These are phyloP conservation scores for Thaleichthys pacificus DNA, from an alignment of 2,797 vertebrate species.

Conservation along the genomic window DNA sequence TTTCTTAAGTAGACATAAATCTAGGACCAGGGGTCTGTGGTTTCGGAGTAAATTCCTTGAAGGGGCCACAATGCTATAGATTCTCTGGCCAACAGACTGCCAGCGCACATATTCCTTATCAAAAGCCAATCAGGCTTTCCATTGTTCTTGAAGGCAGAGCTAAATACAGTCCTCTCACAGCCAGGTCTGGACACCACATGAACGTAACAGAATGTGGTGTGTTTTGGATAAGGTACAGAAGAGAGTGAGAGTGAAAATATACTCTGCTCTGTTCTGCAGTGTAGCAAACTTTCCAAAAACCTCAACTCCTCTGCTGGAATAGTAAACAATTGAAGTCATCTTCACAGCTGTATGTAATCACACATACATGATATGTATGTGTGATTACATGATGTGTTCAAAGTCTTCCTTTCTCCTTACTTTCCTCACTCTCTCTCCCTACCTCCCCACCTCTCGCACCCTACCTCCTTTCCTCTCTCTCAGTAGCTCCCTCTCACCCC, in stretches of 20 bases:
- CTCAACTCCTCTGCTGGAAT: constrained; percentile 2
- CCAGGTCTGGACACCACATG: constrained; percentile 28
- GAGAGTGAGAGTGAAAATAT: constrained; percentile 39
- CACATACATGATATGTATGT: not conserved
- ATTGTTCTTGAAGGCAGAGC: constrained; percentile 47
- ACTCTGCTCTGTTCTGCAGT: constrained; percentile 1
- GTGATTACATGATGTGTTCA: not conserved
- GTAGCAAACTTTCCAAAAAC: constrained; percentile 18
- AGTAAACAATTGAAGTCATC: not conserved
- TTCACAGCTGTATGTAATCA: not conserved
- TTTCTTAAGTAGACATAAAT: constrained; percentile 71
- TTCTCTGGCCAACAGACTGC: constrained; percentile 28
- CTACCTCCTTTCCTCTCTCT: too few relatives aligned
- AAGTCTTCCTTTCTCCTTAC: too few relatives aligned
- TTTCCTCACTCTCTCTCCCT: too few relatives aligned
- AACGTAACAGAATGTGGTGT: constrained; percentile 18
- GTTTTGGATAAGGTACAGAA: constrained; percentile 40
- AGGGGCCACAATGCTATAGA: constrained; percentile 50
- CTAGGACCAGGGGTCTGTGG: constrained; percentile 48
- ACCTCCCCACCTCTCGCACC: too few relatives aligned
- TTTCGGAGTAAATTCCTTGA: constrained; percentile 65
- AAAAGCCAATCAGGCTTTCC: constrained; percentile 40
- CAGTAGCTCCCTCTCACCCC: constrained; percentile 20
- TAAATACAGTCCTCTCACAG: constrained; percentile 6
- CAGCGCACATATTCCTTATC: constrained; percentile 57